Conservation (phyloP, 2,113 vertebrate species). For the Sebastes schlegelii region DNA sequence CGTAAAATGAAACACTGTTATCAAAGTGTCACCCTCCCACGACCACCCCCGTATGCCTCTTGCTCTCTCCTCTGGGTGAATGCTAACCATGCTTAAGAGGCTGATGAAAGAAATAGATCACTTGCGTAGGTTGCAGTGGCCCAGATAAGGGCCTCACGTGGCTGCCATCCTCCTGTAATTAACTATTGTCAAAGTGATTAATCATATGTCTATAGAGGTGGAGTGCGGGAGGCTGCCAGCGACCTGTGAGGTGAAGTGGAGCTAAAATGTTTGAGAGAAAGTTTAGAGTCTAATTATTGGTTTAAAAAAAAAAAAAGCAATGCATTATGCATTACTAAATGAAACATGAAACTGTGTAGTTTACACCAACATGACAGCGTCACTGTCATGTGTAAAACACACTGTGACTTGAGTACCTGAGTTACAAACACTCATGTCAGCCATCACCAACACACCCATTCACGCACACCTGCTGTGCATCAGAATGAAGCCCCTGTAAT, state of each 20-base stretch:
- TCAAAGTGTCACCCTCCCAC: slow-evolving; percentile 34
- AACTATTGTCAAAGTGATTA: slow-evolving; percentile 76
- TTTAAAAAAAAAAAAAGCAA: background rate
- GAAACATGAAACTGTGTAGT: background rate
- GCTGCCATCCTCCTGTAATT: slow-evolving; percentile 73
- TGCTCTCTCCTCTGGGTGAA: slow-evolving; percentile 28
- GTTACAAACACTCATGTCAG: background rate
- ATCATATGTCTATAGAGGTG: slow-evolving; percentile 67
- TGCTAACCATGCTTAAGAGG: slow-evolving; percentile 37
- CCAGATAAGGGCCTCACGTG: slow-evolving; percentile 72
- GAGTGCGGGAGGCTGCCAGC: slow-evolving; percentile 34
- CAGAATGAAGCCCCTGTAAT: background rate
- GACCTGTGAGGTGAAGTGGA: slow-evolving; percentile 51
- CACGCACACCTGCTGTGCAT: slow-evolving; percentile 2
- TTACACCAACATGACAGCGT: background rate
- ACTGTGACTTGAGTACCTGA: background rate
- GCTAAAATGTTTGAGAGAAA: slow-evolving; percentile 33
- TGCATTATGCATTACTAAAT: background rate
- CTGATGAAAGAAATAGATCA: slow-evolving; percentile 68
- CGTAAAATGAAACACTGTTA: slow-evolving; percentile 36
- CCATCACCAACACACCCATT: background rate
- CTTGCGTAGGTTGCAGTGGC: slow-evolving; percentile 58
- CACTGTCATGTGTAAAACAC: background rate
- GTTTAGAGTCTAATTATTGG: slow-evolving; percentile 12
- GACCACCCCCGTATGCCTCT: slow-evolving; percentile 7